A percentile compares a stretch with the other conserved stretches of the same genome.
Evolutionary conservation across 2,113 vertebrate genomes (phyloP).

Genomic region (Eretmochelys imbricata): DNA sequence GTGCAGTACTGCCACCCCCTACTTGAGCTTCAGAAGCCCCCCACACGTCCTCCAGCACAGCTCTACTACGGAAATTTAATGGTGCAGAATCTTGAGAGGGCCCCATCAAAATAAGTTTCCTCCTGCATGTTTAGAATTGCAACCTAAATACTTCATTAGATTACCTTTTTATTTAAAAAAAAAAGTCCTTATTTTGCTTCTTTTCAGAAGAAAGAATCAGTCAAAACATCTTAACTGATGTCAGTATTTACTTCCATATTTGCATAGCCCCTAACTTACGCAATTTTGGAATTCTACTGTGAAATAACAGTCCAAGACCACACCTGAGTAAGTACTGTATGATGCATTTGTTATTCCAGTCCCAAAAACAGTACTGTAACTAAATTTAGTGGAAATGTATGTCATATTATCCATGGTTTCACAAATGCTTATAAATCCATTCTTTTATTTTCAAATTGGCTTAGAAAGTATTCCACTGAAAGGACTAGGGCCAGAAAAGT

Average conservation of each 20-base stretch:
- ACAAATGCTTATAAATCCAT: conserved; percentile 40
- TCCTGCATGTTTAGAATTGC: background rate
- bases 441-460: background rate
- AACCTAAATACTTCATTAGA: background rate
- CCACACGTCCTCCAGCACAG: background rate
- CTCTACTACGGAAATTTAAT: background rate
- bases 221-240: background rate
- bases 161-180: background rate
- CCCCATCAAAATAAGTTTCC: background rate
- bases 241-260: conserved; percentile 23
- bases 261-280: conserved; percentile 12
- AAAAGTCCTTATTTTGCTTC: background rate
- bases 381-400: conserved; percentile 30
- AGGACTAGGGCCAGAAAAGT: conserved; percentile 1
- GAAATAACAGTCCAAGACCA: conserved; percentile 20
- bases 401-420: conserved; percentile 31
- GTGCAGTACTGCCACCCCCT: background rate
- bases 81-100: background rate
- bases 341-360: conserved; percentile 45
- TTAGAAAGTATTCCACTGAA: conserved; percentile 16
- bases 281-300: background rate
- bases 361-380: conserved; percentile 53
- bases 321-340: conserved; percentile 2
- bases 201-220: background rate
- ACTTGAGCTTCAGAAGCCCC: background rate